Evolutionary conservation across 2,113 vertebrate genomes (phyloP).

Genomic region (Caracal caracal): DNA sequence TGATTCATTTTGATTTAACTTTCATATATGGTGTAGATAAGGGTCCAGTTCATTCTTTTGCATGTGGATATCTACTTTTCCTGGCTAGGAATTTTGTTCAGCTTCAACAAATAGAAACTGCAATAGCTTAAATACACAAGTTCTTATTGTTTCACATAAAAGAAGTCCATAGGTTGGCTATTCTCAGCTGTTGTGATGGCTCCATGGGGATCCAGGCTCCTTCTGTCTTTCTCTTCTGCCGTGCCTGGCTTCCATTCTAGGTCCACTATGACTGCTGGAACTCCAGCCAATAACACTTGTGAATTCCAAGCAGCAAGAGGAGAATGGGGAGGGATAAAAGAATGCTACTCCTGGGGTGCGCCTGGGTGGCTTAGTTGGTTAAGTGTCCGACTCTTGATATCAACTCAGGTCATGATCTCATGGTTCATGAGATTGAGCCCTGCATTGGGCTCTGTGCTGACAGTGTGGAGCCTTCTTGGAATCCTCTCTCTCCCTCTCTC

Average conservation of each 20-base stretch:
- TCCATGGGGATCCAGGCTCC: background rate
- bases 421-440: no score
- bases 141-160: background rate
- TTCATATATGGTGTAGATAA: background rate
- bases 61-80: background rate
- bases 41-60: background rate
- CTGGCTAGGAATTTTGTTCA: background rate
- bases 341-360: background rate
- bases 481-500: no score
- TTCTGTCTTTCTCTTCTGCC: background rate
- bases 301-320: background rate
- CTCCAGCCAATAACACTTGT: background rate
- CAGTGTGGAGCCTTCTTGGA: no score
- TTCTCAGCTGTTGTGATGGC: background rate
- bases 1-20: background rate
- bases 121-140: background rate
- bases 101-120: background rate
- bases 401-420: no score
- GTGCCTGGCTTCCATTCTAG: background rate
- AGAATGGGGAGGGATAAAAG: background rate
- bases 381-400: no score
- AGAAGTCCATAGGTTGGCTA: background rate
- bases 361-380: no score
- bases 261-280: background rate
- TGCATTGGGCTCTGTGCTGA: no score